Base-by-base conservation (phyloP, 2,113 vertebrate species). In the Chamaea fasciata region DNA sequence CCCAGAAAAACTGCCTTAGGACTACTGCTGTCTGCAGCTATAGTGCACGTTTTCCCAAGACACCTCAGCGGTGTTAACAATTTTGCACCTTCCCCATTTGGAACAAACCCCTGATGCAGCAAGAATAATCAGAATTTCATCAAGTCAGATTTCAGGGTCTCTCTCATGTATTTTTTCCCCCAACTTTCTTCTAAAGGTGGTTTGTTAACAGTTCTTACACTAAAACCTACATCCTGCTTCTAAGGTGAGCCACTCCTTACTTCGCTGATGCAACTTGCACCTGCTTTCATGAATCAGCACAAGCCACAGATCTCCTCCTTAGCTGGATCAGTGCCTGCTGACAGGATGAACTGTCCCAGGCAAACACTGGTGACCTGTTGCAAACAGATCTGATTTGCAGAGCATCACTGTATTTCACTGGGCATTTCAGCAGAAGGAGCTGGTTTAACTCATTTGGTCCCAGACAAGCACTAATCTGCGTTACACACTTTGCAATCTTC, bases 71-170 rank as follows among this genome's bases (percentile, higher is more conserved):
- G 22, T n/a, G 55, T 33, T 47, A 83, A 65, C 21, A 71, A 41
- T 22, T n/a, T 7, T 0, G 0, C 42, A 41, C 1, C 22, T 20
- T 4, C 27, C 13, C 27, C 1, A 1, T 50, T 33, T 47, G 33
- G 27, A 49, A 30, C 31, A 76, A 87, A 37, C 17, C 46, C 35
- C 20, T 41, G 28, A 28, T 4, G 10, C 33, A 42, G 11, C 21
- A 62, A 88, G 46, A 85, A 37, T 12, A 89, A 86, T 12, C 33
- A 60, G 35, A 88, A 90, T 70, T 65, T 77, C 60, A 87, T 50
- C 21, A 62, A 65, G 30, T 67, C 53, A 50, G 33, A 52, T 42
- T 68, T 83, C 39, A 13, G 88, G 56, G 68, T 41, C 17, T 49
- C 15, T n/a, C 71, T 74, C 31, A 24, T 0, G 1, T 68, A 68